A percentile compares a stretch with the other conserved stretches of the same genome.
Conservation (phyloP, 2,888 invertebrate species). For the Coremacera marginata region DNA sequence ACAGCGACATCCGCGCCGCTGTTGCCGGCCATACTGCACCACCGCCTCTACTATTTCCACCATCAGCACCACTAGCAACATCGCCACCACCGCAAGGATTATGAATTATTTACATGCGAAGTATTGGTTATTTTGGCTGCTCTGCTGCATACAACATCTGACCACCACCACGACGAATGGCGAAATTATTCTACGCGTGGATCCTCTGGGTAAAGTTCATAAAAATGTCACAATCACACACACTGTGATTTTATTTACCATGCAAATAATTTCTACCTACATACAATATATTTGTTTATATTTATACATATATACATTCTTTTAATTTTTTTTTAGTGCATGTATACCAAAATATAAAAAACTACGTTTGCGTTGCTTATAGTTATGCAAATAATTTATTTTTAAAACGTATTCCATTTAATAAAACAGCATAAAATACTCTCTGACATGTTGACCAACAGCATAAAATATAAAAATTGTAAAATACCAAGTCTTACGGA, state of each 20-base stretch:
- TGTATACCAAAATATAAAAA: no score
- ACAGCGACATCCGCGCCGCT: slow-evolving; percentile 40
- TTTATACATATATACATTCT: background rate
- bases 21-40: slow-evolving; percentile 39
- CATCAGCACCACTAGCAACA: slow-evolving; percentile 42
- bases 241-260: background rate
- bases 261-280: background rate
- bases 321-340: slow-evolving; percentile 9
- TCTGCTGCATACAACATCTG: slow-evolving; percentile 55
- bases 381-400: no score
- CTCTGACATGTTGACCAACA: no score
- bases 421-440: no score
- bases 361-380: no score
- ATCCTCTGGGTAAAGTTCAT: slow-evolving; percentile 66
- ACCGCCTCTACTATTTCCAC: slow-evolving; percentile 43
- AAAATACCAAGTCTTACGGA: no score
- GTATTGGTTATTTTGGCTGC: slow-evolving; percentile 58
- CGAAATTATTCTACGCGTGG: slow-evolving; percentile 67
- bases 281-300: slow-evolving; percentile 11
- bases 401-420: no score
- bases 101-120: slow-evolving; percentile 62
- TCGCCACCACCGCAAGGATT: slow-evolving; percentile 52
- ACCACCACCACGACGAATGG: slow-evolving; percentile 45
- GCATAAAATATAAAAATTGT: no score
- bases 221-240: slow-evolving; percentile 7